Evolutionary conservation across 2,888 invertebrate species (phyloP).

Genomic region (Spodoptera exigua): DNA sequence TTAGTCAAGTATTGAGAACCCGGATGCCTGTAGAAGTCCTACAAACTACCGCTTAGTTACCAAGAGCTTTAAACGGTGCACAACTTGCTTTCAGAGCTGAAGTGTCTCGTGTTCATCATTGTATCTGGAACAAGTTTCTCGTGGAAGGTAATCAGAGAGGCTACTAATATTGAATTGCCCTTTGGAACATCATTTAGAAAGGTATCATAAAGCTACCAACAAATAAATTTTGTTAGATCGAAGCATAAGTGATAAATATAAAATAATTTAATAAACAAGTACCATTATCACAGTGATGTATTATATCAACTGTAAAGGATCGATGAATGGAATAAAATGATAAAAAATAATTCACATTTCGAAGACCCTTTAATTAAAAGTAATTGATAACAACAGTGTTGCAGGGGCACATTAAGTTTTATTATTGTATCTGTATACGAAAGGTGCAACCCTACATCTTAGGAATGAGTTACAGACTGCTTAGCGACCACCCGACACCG

Average conservation of each 20-base stretch:
- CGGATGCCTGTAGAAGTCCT: conserved; percentile 65
- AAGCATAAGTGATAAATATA: conserved; percentile 4
- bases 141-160: conserved; percentile 41
- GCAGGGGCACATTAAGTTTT: conserved; percentile 33
- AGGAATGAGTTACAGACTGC: conserved; percentile 62
- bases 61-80: conserved; percentile 57
- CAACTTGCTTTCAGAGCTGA: conserved; percentile 66
- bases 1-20: conserved; percentile 29
- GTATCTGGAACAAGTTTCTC: conserved; percentile 64
- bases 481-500: conserved; percentile 74
- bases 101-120: conserved; percentile 64
- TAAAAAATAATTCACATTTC: conserved; percentile 20
- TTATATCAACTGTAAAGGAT: conserved; percentile 28
- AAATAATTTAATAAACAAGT: conserved; percentile 27
- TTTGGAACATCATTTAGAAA: conserved; percentile 12
- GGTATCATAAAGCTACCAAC: conserved; percentile 1
- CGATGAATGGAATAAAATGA: conserved; percentile 17
- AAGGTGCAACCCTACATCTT: conserved; percentile 42
- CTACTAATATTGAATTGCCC: conserved; percentile 43
- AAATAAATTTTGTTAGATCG: conserved; percentile 3
- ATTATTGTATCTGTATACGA: conserved; percentile 12
- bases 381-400: conserved; percentile 27
- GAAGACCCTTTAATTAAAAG: conserved; percentile 43
- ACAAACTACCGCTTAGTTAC: conserved; percentile 69
- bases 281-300: conserved; percentile 31